These are phyloP conservation scores for Acanthacorydalis orientalis DNA, from an alignment of 2,888 invertebrate genomes.

Conservation along the genomic window DNA sequence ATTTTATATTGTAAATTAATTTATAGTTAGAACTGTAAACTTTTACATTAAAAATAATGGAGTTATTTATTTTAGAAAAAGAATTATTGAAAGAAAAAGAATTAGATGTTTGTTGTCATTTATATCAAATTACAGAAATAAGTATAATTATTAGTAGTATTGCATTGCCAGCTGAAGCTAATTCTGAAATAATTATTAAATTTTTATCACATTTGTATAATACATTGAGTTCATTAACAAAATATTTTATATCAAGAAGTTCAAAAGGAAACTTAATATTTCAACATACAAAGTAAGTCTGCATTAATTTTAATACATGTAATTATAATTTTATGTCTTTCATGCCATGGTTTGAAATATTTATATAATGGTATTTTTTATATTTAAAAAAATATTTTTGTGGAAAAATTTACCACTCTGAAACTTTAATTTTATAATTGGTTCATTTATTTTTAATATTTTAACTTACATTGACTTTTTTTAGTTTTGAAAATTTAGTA, in stretches of 20 bases:
- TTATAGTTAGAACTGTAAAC: too few species aligned
- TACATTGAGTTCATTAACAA: slow-evolving; percentile 35
- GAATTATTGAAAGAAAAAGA: slow-evolving; percentile 33
- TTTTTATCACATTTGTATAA: slow-evolving; percentile 35
- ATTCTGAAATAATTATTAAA: slow-evolving; percentile 36
- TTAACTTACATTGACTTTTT: slow-evolving; percentile 7
- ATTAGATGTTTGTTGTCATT: slow-evolving; percentile 36
- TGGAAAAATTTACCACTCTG: neutral
- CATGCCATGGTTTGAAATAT: too few species aligned
- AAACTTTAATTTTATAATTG: slow-evolving; percentile 2
- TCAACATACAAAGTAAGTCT: slow-evolving; percentile 29
- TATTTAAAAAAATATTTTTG: too few species aligned
- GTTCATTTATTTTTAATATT: neutral
- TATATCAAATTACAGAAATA: slow-evolving; percentile 34
- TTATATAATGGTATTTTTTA: too few species aligned
- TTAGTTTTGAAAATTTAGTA: slow-evolving; percentile 36
- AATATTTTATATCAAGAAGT: slow-evolving; percentile 37
- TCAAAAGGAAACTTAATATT: slow-evolving; percentile 29
- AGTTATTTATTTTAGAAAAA: slow-evolving; percentile 17
- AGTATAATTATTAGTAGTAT: slow-evolving; percentile 32
- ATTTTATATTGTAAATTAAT: too few species aligned
- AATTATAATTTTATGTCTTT: too few species aligned
- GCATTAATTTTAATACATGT: too few species aligned
- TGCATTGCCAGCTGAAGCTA: slow-evolving; percentile 31
- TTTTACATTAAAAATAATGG: too few species aligned